These are phyloP conservation scores for Nebria salina DNA, from an alignment of 2,888 invertebrate genomes.

Conservation along the genomic window DNA sequence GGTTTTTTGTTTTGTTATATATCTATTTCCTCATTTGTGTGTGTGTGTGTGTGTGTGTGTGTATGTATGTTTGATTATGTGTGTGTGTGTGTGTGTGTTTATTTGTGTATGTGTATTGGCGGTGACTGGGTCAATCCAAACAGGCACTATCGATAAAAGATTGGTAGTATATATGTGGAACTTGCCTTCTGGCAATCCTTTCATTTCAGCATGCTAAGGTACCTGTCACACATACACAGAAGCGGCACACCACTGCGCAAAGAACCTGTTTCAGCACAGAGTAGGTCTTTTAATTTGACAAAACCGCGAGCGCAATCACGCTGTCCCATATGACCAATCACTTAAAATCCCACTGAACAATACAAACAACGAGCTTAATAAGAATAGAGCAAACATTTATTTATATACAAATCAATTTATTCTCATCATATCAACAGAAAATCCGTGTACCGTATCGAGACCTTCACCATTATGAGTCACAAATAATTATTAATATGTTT, in stretches of 20 bases:
- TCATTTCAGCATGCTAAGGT: constrained; percentile 45
- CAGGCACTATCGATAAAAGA: constrained; percentile 21
- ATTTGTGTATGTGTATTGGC: neutral
- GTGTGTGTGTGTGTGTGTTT: neutral
- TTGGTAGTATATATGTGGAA: constrained; percentile 44
- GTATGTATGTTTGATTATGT: constrained; percentile 9
- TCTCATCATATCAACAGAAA: no score
- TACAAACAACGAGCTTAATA: no score
- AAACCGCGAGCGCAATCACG: neutral
- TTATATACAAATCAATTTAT: no score
- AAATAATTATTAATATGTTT: neutral
- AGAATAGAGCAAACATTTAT: no score
- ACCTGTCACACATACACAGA: constrained; percentile 32
- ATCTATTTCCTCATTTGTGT: neutral
- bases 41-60: constrained; percentile 11
- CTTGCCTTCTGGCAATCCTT: constrained; percentile 47
- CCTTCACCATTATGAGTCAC: no score
- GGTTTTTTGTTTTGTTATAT: neutral
- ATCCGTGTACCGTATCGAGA: no score
- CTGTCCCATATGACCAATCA: neutral
- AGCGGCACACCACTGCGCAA: constrained; percentile 29
- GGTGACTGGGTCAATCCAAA: constrained; percentile 38
- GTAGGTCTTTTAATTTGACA: neutral
- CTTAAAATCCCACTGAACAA: no score
- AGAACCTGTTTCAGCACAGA: neutral